These are phyloP conservation scores for Hymenochirus boettgeri DNA, from an alignment of 2,113 vertebrate species.

Conservation along the genomic window DNA sequence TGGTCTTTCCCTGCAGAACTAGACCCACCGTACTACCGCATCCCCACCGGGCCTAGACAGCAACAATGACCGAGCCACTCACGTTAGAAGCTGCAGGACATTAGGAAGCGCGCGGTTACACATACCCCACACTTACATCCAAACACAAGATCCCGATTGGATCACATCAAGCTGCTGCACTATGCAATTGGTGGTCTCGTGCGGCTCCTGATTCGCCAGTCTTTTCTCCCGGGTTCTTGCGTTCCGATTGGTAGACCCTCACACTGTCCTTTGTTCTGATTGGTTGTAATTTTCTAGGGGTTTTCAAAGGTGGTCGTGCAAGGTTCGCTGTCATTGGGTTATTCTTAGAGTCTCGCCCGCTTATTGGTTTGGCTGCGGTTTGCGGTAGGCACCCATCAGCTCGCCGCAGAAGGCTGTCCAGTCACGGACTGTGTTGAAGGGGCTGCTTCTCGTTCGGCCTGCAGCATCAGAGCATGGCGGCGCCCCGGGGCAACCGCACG, in stretches of 20 bases:
- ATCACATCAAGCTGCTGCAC: not conserved
- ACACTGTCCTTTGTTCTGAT: conserved; percentile 13
- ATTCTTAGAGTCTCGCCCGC: not conserved
- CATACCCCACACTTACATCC: not conserved
- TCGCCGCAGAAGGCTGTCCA: conserved; percentile 18
- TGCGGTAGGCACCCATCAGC: conserved; percentile 19
- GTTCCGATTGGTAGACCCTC: conserved; percentile 1
- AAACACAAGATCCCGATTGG: not conserved
- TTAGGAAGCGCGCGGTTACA: not conserved
- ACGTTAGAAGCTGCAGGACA: too few relatives aligned
- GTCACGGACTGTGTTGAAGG: not conserved
- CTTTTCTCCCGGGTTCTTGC: not conserved
- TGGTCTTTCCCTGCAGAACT: too few relatives aligned
- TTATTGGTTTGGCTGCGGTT: not conserved
- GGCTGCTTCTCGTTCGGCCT: conserved; percentile 43
- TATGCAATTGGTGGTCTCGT: not conserved
- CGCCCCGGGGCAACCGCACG: conserved; percentile 16
- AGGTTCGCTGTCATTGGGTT: not conserved
- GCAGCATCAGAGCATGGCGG: conserved; percentile 39
- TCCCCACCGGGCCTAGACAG: too few relatives aligned
- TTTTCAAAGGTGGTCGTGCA: conserved; percentile 16
- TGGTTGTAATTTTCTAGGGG: not conserved
- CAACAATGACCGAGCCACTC: too few relatives aligned
- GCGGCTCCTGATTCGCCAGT: not conserved
- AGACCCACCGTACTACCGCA: too few relatives aligned